Conservation (phyloP, 2,888 invertebrate species). For the Nephrotoma appendiculata region DNA sequence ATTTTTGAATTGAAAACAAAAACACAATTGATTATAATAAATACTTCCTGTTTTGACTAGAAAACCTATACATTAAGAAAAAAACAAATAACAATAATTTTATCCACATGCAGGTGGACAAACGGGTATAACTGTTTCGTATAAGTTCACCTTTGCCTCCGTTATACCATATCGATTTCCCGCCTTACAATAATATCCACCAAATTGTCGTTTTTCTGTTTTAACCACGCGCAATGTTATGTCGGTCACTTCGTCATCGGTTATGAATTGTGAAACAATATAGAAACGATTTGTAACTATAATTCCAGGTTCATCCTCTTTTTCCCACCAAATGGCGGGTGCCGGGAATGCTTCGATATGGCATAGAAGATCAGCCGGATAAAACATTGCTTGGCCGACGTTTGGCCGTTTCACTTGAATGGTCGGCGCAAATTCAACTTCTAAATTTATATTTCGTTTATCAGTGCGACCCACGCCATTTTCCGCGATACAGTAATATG, state of each 20-base stretch:
- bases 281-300: neutral
- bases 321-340: neutral
- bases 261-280: neutral
- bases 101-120: neutral
- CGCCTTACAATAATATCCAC: neutral
- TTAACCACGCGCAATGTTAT: neutral
- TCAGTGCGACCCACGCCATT: constrained; percentile 69
- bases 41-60: neutral
- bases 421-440: neutral
- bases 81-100: neutral
- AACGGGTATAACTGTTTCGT: neutral
- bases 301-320: neutral
- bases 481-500: constrained; percentile 86
- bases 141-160: neutral
- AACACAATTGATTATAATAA: constrained; percentile 21
- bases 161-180: neutral
- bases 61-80: neutral
- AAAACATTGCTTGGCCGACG: neutral
- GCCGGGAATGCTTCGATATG: neutral
- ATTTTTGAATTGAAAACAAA: no score
- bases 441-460: neutral
- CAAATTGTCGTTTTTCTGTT: neutral
- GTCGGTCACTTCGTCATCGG: neutral
- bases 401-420: neutral
- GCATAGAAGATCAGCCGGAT: neutral